Base-by-base conservation (phyloP, 30 jellyfish, hydroid and myxozoan genomes). In the Mastigias papua region DNA sequence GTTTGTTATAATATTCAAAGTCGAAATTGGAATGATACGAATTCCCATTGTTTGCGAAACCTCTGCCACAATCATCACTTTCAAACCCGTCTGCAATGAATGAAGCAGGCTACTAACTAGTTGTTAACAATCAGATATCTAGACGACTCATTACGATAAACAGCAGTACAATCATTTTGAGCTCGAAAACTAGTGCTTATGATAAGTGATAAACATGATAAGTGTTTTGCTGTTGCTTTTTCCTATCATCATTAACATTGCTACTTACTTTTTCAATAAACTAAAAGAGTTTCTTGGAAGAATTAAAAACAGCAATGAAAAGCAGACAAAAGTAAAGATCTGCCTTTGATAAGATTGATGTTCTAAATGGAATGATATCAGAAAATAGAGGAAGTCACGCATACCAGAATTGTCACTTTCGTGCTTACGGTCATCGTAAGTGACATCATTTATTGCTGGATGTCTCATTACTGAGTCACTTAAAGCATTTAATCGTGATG, bases 361-460 rank as follows among this genome's bases (percentile, higher is more conserved):
- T n/a, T n/a, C n/a, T n/a, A n/a, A 42, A 42, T 42, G 54, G 13
- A 42, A 4, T 8, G 54, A 42, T 4, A 4, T 4, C 54, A 42
- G 54, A 54, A 54, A 54, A 54, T 6, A 21, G 27, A 54, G 17
- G 25, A 54, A 54, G 0, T 54, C 60, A 58, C n/a, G 27, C 74
- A 22, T 63, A 63, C 87, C 61, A 21, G 73, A 48, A 27, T 48
- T 13, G 23, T 25, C 5, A 63, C 54, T 25, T 48, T 71, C 93
- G 1, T 73, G 73, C 13, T 86, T 78, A 30, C 35, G 25, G 11
- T 58, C 76, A 61, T 91, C 79, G 37, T 73, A 85, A 32, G 88
- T 63, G 65, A 91, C 81, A 62, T 89, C 95, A 82, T 91, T 91
- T 31, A 91, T 29, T n/a, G 90, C 95, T 25, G 95, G 95, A 26